A percentile compares a stretch with the other conserved stretches of the same genome.
Evolutionary conservation across 2,888 invertebrate genomes (phyloP).

Genomic region (Eutolmus rufibarbis): DNA sequence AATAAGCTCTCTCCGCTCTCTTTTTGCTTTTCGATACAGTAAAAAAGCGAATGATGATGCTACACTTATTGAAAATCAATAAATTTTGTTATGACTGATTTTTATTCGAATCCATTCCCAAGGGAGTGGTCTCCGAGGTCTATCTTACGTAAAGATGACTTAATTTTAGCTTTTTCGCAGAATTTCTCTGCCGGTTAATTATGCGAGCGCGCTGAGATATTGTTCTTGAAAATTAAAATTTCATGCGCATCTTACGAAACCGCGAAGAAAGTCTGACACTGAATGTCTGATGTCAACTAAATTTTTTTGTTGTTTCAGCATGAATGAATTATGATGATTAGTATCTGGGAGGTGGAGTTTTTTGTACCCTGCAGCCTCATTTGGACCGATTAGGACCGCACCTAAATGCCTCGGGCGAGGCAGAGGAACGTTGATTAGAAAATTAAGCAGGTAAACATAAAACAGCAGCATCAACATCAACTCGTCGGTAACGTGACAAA

Average conservation of each 20-base stretch:
- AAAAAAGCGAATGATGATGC: background rate
- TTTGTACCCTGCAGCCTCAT: background rate
- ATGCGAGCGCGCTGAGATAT: background rate
- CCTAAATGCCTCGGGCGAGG: background rate
- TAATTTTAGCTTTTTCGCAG: background rate
- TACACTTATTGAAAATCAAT: background rate
- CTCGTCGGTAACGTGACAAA: background rate
- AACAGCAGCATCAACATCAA: background rate
- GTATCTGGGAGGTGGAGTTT: background rate
- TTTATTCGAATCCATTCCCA: background rate
- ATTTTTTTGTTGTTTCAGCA: background rate
- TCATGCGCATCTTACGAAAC: background rate
- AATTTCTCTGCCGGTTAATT: background rate
- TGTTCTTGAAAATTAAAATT: background rate
- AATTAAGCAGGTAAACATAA: background rate
- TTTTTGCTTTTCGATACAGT: no score
- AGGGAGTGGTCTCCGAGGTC: background rate
- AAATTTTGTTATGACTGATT: background rate
- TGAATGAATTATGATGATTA: background rate
- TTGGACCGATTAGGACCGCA: background rate
- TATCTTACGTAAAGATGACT: background rate
- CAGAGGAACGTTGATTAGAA: background rate
- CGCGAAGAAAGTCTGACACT: background rate
- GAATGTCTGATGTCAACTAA: background rate
- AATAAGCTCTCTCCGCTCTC: no score